Base-by-base conservation (phyloP, 2,797 vertebrate species). In the Craterocephalus amniculus region DNA sequence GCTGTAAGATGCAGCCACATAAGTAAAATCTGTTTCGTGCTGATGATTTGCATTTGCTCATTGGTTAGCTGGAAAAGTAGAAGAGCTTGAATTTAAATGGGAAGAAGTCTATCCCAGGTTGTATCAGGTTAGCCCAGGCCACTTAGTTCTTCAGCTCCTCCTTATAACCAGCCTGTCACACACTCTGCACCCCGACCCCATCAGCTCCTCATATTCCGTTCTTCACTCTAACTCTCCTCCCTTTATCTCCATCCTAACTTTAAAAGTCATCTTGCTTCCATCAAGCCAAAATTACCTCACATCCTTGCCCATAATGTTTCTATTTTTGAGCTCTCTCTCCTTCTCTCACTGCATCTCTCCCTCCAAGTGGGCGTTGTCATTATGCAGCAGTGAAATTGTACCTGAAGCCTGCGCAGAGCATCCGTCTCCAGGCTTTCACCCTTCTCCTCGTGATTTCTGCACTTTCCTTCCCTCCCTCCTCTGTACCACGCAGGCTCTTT, bases 61-160 rank as follows among this genome's bases (percentile, higher is more conserved):
- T 49, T 57, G 55, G 4, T 68, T 48, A 59, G 66, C 31, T 34
- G 31, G 56, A 40, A 56, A 38, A 61, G 48, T 12, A 36, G 22
- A 24, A 6, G n/a, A 26, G 14, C 67, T 35, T 58, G 22, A 63
- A 51, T 78, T 67, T 40, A 27, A 72, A 73, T 67, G 34, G n/a
- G 38, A 63, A 61, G 58, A 67, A 45, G 61, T 59, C 6, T 26
- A 35, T 60, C 20, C 22, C 54, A 72, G 69, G 69, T 67, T 29
- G 38, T 56, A 72, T 79, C 70, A 83, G 77, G 83, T 87, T 86
- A 86, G 78, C 67, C 63, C 43, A 58, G 83, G 74, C 58, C 76
- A 69, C 40, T 55, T 62, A 32, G 36, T 63, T 51, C 31, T 63
- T 64, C 45, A 27, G 56, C 78, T 79, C 70, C 64, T 77, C 75